Conservation (phyloP, 2,888 invertebrate genomes). For the Elegia similella region DNA sequence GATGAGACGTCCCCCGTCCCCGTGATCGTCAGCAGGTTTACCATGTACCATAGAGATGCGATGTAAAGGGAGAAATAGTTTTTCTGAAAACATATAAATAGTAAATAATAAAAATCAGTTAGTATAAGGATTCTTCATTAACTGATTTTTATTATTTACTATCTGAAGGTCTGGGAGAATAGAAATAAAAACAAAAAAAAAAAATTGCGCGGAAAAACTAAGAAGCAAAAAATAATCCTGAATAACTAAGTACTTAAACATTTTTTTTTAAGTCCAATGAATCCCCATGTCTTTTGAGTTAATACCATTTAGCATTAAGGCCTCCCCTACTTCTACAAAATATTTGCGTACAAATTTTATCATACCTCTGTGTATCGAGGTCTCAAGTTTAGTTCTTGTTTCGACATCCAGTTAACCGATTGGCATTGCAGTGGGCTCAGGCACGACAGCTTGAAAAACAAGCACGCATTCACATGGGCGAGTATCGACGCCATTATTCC, state of each 20-base stretch:
- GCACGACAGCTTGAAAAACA: conserved; percentile 75
- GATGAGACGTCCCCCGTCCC: conserved; percentile 77
- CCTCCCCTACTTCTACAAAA: not conserved
- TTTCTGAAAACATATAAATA: conserved; percentile 51
- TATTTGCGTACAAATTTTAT: not conserved
- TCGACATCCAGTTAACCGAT: conserved; percentile 70
- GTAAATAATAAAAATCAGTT: too few species aligned
- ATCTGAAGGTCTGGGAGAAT: too few species aligned
- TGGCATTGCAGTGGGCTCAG: conserved; percentile 66
- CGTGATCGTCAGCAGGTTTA: conserved; percentile 74
- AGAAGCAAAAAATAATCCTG: too few species aligned
- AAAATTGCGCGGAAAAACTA: too few species aligned
- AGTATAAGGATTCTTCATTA: too few species aligned
- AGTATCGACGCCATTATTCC: conserved; percentile 72
- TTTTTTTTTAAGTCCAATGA: too few species aligned
- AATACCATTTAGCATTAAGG: too few species aligned
- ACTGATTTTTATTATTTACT: too few species aligned
- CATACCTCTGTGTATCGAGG: conserved; percentile 59
- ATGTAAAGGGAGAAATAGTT: conserved; percentile 67
- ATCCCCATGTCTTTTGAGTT: too few species aligned
- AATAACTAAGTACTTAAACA: too few species aligned
- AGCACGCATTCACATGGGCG: conserved; percentile 72
- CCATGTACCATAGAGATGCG: conserved; percentile 73
- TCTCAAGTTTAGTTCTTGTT: conserved; percentile 59
- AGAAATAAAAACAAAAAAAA: too few species aligned